Evolutionary conservation across 2,888 invertebrate species (phyloP).

Genomic region (Coelogynopora nodosa): DNA sequence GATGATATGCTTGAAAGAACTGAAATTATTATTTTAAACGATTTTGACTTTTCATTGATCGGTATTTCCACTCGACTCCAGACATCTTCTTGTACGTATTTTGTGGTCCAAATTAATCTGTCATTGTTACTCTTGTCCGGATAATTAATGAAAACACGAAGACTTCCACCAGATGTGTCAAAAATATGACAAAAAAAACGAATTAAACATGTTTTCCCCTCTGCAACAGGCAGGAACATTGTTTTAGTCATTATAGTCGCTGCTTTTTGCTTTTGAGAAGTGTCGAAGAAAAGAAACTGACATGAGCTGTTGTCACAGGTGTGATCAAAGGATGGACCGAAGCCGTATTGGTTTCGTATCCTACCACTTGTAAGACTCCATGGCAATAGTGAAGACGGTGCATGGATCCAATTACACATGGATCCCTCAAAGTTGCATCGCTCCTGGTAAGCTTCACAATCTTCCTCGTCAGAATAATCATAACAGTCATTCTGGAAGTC

Average conservation of each 20-base stretch:
- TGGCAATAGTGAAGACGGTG: conserved; percentile 48
- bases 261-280: background rate
- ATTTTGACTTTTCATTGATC: background rate
- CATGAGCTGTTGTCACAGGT: conserved; percentile 50
- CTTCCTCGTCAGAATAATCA: conserved; percentile 54
- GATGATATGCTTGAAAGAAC: conserved; percentile 50
- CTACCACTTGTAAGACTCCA: background rate
- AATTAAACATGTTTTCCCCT: background rate
- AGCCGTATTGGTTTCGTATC: conserved; percentile 41
- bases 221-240: conserved; percentile 35
- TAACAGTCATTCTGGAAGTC: conserved; percentile 55
- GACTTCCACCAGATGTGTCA: background rate
- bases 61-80: background rate
- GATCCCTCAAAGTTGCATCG: conserved; percentile 54
- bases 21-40: conserved; percentile 53
- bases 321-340: conserved; percentile 53
- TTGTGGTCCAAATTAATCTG: background rate
- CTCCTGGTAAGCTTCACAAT: background rate
- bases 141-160: background rate
- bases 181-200: conserved; percentile 26
- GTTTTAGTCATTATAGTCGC: conserved; percentile 4
- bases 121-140: background rate
- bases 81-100: background rate
- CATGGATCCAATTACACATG: conserved; percentile 55
- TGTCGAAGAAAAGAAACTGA: conserved; percentile 26